phyloP scores from a whole-genome alignment of 1,140 invertebrate genomes.

The Zophobas morio region DNA sequence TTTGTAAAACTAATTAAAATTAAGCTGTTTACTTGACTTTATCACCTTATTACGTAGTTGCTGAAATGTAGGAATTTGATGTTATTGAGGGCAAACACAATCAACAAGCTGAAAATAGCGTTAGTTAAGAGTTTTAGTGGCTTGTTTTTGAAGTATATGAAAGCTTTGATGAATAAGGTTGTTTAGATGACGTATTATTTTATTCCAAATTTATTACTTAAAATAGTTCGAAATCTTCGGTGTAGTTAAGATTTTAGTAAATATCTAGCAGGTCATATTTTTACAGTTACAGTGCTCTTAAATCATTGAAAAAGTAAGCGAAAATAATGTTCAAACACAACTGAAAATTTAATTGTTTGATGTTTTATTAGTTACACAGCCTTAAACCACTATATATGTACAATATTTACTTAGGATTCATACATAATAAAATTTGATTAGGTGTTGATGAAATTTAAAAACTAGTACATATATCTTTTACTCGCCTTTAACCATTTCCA shows the following conservation, averaged over 20 bases:
- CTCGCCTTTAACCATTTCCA: too few relatives aligned
- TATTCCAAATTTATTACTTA: conserved; percentile 26
- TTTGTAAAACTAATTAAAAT: conserved; percentile 5
- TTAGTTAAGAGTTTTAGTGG: conserved; percentile 11
- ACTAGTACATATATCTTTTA: too few relatives aligned
- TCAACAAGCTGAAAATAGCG: conserved; percentile 15
- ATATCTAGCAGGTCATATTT: too few relatives aligned
- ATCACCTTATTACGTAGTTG: neutral
- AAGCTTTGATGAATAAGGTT: conserved; percentile 30
- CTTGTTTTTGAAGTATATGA: conserved; percentile 16
- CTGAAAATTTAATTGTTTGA: too few relatives aligned
- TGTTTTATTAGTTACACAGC: too few relatives aligned
- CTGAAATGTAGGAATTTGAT: conserved; percentile 19
- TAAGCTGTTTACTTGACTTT: conserved; percentile 13
- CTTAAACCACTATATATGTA: too few relatives aligned
- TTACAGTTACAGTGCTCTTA: too few relatives aligned
- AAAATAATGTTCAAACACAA: too few relatives aligned
- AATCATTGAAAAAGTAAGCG: too few relatives aligned
- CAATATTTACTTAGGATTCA: too few relatives aligned
- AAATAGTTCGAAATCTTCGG: conserved; percentile 8
- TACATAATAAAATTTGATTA: too few relatives aligned
- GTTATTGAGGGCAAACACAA: conserved; percentile 15
- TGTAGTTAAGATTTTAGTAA: neutral
- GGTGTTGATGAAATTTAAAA: too few relatives aligned
- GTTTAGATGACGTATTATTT: conserved; percentile 16